Evolutionary conservation across 1,140 invertebrate species (phyloP).

Genomic region (Melitaea cinxia): DNA sequence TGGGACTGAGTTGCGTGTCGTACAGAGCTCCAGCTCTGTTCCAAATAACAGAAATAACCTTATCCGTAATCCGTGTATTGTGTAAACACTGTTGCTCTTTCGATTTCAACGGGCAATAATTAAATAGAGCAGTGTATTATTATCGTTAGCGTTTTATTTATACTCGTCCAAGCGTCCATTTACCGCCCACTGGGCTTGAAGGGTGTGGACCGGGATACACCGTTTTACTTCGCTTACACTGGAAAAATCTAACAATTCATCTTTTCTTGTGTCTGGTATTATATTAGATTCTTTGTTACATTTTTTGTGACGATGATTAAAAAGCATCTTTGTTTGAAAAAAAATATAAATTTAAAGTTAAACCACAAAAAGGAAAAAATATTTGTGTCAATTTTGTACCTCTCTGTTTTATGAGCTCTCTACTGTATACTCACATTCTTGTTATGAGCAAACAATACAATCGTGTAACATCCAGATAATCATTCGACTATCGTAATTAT

Average conservation of each 20-base stretch:
- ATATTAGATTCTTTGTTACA: slow-evolving; percentile 31
- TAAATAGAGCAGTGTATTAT: slow-evolving; percentile 65
- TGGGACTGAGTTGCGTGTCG: neutral
- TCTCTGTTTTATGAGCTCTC: slow-evolving; percentile 6
- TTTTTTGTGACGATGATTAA: slow-evolving; percentile 34
- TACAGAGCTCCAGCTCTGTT: slow-evolving; percentile 13
- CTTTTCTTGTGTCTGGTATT: slow-evolving; percentile 14
- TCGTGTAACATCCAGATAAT: neutral
- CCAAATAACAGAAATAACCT: slow-evolving; percentile 33
- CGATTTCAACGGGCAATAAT: slow-evolving; percentile 60
- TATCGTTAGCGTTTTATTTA: slow-evolving; percentile 65
- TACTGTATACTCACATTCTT: neutral
- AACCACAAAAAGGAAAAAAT: slow-evolving; percentile 18
- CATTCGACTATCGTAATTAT: neutral
- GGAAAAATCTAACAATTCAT: slow-evolving; percentile 28
- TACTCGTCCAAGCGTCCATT: slow-evolving; percentile 62
- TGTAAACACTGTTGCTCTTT: slow-evolving; percentile 35
- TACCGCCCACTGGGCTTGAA: slow-evolving; percentile 59
- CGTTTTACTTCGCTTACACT: slow-evolving; percentile 18
- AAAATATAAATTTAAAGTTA: slow-evolving; percentile 24
- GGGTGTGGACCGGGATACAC: slow-evolving; percentile 56
- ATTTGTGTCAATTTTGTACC: slow-evolving; percentile 30
- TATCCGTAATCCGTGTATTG: slow-evolving; percentile 23
- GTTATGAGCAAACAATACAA: slow-evolving; percentile 1
- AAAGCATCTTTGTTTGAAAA: slow-evolving; percentile 31